A percentile compares a stretch with the other conserved stretches of the same genome.
These are phyloP conservation scores for Neolamprologus tretocephalus DNA, from an alignment of 2,113 vertebrate genomes.

Conservation along the genomic window DNA sequence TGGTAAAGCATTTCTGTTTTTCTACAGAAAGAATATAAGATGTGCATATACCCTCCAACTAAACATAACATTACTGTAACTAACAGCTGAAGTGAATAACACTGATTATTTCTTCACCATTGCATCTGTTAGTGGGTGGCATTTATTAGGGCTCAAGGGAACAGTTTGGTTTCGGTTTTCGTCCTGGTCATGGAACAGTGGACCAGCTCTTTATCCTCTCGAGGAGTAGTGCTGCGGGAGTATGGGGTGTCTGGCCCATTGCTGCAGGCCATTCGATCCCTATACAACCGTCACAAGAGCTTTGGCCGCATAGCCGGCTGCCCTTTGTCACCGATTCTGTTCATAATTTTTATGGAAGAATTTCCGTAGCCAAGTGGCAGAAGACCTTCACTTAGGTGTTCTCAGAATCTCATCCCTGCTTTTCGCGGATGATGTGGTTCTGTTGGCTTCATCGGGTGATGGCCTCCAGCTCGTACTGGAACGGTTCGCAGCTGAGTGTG, in stretches of 20 bases:
- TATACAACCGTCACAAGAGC: neutral
- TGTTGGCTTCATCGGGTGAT: neutral
- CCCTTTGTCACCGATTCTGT: neutral
- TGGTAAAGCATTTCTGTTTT: neutral
- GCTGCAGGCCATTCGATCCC: neutral
- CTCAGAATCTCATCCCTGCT: neutral
- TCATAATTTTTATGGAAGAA: neutral
- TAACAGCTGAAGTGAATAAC: neutral
- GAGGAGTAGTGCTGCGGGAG: neutral
- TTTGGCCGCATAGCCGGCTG: neutral
- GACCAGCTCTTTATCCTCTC: neutral
- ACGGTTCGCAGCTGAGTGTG: neutral
- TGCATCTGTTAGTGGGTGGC: neutral
- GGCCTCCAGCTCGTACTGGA: neutral
- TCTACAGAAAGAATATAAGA: neutral
- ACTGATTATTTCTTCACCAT: neutral
- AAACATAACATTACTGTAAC: neutral
- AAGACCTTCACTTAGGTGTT: neutral
- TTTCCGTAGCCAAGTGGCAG: neutral
- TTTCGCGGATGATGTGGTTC: neutral
- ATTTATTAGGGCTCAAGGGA: neutral
- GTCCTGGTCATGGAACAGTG: neutral
- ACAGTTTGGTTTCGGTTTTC: neutral
- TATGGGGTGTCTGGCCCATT: neutral
- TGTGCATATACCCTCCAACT: neutral